Evolutionary conservation across 2,888 invertebrate genomes (phyloP).

Genomic region (Nomada ruficornis): DNA sequence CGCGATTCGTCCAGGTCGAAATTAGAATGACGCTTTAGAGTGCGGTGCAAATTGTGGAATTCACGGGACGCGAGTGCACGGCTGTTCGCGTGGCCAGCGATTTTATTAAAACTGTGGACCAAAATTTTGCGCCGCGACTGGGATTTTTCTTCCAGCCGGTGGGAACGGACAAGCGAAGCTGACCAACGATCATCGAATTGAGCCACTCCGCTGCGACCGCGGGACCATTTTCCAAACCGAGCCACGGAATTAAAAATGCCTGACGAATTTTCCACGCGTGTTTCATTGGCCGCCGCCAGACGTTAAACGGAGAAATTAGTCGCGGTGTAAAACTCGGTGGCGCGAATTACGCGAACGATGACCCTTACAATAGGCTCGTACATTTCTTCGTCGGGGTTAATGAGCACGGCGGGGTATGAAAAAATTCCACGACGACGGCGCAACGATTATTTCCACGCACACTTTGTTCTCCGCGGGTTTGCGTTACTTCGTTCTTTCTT

Average conservation of each 20-base stretch:
- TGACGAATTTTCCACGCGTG: constrained; percentile 6
- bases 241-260: neutral
- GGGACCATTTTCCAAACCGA: neutral
- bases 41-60: constrained; percentile 48
- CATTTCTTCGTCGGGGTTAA: constrained; percentile 24
- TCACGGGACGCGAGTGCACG: constrained; percentile 8
- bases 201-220: too few species aligned
- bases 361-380: constrained; percentile 15
- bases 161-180: too few species aligned
- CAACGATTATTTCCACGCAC: constrained; percentile 22
- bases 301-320: constrained; percentile 45
- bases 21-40: constrained; percentile 49
- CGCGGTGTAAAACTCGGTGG: constrained; percentile 18
- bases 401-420: neutral
- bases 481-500: neutral
- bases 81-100: neutral
- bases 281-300: constrained; percentile 1
- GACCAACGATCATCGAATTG: neutral
- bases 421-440: constrained; percentile 20
- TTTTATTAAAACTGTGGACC: constrained; percentile 33
- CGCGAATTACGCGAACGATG: constrained; percentile 19
- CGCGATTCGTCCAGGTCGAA: constrained; percentile 37
- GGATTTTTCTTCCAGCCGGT: constrained; percentile 7
- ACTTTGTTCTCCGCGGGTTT: neutral
- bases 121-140: constrained; percentile 17